Conservation (phyloP, 2,797 vertebrate species). For the Enteromius afrohamiltoni region DNA sequence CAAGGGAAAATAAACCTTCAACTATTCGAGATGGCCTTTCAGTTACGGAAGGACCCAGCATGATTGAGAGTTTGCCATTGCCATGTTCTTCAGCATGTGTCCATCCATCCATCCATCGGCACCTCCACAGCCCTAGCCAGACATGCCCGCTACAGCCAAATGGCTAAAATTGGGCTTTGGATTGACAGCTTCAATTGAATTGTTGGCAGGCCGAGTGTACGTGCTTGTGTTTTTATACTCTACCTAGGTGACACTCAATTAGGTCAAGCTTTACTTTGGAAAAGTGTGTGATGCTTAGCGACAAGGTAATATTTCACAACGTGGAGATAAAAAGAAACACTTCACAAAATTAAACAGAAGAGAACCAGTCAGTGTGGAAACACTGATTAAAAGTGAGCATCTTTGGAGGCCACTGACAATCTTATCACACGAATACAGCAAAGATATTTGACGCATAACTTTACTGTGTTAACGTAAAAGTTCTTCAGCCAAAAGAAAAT, state of each 20-base stretch:
- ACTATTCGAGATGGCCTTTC: constrained; percentile 68
- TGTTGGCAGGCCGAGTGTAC: constrained; percentile 39
- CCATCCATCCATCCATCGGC: constrained; percentile 50
- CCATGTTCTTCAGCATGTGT: constrained; percentile 39
- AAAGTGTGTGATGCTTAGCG: not conserved
- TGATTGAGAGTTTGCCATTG: constrained; percentile 41
- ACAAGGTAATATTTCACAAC: constrained; percentile 32
- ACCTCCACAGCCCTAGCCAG: constrained; percentile 4
- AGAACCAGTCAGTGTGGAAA: not conserved
- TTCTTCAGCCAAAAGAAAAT: not conserved
- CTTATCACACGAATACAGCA: not conserved
- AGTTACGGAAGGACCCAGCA: constrained; percentile 35
- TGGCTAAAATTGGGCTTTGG: constrained; percentile 24
- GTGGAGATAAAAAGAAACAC: constrained; percentile 23
- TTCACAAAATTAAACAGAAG: constrained; percentile 16
- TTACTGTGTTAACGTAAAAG: not conserved
- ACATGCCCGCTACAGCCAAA: constrained; percentile 15
- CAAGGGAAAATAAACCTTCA: constrained; percentile 67
- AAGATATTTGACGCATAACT: not conserved
- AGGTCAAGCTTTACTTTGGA: constrained; percentile 24
- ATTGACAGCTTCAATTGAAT: constrained; percentile 51
- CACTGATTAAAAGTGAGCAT: not conserved
- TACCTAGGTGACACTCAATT: constrained; percentile 20
- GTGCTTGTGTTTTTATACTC: constrained; percentile 26
- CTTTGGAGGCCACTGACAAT: not conserved